Conservation (phyloP, 2,888 invertebrate species). For the Ochlodes sylvanus region DNA sequence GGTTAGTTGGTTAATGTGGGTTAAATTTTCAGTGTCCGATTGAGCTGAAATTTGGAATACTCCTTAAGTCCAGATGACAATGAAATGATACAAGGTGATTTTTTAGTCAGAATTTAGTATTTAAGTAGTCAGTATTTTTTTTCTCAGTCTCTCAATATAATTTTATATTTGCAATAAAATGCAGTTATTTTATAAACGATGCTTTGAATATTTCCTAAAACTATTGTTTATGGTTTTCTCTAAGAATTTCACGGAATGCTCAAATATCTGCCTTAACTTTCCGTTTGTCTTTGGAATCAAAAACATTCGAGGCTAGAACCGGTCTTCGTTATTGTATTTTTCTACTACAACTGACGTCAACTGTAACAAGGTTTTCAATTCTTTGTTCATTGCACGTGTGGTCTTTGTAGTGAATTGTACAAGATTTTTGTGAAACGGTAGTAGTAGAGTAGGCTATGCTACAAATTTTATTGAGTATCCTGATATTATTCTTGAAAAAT, state of each 20-base stretch:
- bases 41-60: too few species aligned
- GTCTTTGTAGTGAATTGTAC: constrained; percentile 3
- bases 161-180: too few species aligned
- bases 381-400: constrained; percentile 11
- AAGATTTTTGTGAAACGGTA: neutral
- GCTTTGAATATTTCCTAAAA: too few species aligned
- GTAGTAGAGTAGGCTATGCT: neutral
- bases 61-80: too few species aligned
- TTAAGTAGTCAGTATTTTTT: too few species aligned
- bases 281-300: constrained; percentile 2
- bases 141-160: too few species aligned
- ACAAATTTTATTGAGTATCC: neutral
- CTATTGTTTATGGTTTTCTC: too few species aligned
- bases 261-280: neutral
- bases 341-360: constrained; percentile 8
- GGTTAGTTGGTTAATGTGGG: too few species aligned
- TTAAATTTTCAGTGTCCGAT: too few species aligned
- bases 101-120: too few species aligned
- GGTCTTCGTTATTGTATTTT: constrained; percentile 2
- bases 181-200: too few species aligned
- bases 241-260: neutral
- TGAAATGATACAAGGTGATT: too few species aligned
- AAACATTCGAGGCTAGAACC: constrained; percentile 6
- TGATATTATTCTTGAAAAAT: neutral
- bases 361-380: constrained; percentile 7